Percentiles rank a stretch among this genome's conserved stretches.
These are phyloP conservation scores for Urocynchramus pylzowi DNA, from an alignment of 2,113 vertebrate species.

Conservation along the genomic window DNA sequence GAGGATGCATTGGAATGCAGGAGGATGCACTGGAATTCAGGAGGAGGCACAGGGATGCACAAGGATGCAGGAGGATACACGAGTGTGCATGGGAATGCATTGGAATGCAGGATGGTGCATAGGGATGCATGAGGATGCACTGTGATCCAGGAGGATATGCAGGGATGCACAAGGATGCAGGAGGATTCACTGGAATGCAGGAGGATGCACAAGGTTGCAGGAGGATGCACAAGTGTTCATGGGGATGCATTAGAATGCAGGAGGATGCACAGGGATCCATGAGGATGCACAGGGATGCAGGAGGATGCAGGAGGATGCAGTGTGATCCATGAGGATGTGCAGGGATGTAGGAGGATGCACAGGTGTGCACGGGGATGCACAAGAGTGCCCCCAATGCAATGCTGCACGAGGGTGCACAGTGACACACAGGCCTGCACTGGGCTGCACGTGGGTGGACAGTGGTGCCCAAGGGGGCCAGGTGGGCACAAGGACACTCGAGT, in stretches of 20 bases:
- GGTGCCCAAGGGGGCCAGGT: not conserved
- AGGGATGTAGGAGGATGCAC: not conserved
- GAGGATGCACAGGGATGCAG: not conserved
- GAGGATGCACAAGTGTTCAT: fast-evolving
- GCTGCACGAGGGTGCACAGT: not conserved
- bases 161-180: fast-evolving
- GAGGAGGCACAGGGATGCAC: too few species aligned
- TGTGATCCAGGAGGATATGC: not conserved
- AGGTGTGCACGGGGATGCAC: not conserved
- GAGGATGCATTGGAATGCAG: not conserved
- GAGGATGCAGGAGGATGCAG: too few species aligned
- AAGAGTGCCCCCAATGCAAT: too few species aligned
- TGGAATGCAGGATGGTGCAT: fast-evolving
- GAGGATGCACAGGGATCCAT: not conserved
- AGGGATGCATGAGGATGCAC: fast-evolving
- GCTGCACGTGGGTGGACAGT: not conserved
- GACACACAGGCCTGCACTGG: not conserved
- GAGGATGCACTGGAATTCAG: fast-evolving
- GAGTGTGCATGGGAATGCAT: too few species aligned
- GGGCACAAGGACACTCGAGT: not conserved
- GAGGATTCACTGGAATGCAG: fast-evolving
- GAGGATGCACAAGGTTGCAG: fast-evolving
- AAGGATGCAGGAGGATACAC: too few species aligned
- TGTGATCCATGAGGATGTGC: not conserved
- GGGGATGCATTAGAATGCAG: not conserved